These are phyloP conservation scores for Trimorus sp. DNA, from an alignment of 2,888 invertebrate species.

Conservation along the genomic window DNA sequence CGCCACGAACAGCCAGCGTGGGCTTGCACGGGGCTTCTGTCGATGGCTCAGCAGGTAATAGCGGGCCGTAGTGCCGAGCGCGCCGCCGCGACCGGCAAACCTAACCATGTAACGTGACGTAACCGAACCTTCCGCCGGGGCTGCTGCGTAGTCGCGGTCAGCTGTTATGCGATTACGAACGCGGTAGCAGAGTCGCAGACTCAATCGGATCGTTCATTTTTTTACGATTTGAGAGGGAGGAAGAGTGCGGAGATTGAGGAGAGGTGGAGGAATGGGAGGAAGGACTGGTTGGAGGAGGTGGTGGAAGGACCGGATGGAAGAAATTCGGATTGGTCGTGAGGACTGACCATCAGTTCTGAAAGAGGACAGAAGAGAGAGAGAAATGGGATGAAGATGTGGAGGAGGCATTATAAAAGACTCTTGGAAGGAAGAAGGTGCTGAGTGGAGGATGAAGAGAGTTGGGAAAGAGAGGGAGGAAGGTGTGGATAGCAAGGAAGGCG, in stretches of 20 bases:
- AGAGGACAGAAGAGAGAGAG: no score
- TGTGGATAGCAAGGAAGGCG: no score
- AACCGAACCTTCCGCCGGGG: conserved; percentile 29
- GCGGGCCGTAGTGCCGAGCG: conserved; percentile 58
- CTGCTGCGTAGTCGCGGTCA: conserved; percentile 53
- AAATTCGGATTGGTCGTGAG: no score
- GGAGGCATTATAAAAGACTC: no score
- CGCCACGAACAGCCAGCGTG: no score
- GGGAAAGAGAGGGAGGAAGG: no score
- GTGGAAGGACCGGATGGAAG: no score
- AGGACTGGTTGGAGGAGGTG: no score
- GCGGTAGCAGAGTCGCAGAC: conserved; percentile 48
- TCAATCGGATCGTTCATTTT: conserved; percentile 49
- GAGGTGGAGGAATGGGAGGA: conserved; percentile 3
- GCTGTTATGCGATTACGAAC: conserved; percentile 49
- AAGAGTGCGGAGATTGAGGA: neutral
- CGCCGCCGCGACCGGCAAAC: conserved; percentile 43
- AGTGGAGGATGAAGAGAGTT: no score
- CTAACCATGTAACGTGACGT: conserved; percentile 53
- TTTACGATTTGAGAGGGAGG: conserved; percentile 33
- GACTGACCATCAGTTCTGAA: no score
- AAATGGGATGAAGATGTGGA: no score
- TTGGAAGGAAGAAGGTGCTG: no score
- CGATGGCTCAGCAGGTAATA: conserved; percentile 74
- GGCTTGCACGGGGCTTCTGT: conserved; percentile 75